Conservation (phyloP, 2,797 vertebrate genomes). For the Cephalopachus bancanus region DNA sequence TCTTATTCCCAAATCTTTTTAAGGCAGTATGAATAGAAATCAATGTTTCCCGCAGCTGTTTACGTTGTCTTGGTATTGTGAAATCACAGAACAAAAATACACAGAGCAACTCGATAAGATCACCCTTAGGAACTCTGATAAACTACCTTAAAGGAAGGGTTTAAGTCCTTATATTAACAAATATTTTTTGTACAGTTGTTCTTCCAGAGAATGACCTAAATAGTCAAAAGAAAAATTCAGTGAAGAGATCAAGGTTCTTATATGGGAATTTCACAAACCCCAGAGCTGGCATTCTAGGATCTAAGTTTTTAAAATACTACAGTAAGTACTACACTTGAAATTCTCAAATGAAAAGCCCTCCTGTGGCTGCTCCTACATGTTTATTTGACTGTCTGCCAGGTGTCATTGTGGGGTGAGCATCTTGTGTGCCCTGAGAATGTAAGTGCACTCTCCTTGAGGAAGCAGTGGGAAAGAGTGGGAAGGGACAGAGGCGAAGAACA, state of each 20-base stretch:
- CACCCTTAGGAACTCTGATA: neutral
- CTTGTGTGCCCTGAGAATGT: neutral
- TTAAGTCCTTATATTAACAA: neutral
- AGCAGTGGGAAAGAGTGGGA: neutral
- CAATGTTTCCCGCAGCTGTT: slow-evolving; percentile 48
- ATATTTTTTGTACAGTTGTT: neutral
- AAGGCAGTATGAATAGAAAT: slow-evolving; percentile 39
- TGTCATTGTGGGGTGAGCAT: neutral
- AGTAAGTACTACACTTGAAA: neutral
- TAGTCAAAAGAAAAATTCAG: slow-evolving; percentile 46
- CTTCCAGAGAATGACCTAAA: slow-evolving; percentile 31
- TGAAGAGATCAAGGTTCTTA: neutral
- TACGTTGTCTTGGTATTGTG: slow-evolving; percentile 20
- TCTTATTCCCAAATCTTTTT: slow-evolving; percentile 39
- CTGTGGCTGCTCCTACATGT: neutral
- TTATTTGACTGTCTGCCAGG: slow-evolving; percentile 45
- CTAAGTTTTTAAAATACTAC: neutral
- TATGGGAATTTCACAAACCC: neutral
- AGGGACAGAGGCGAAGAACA: neutral
- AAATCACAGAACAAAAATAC: slow-evolving; percentile 63
- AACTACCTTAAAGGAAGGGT: slow-evolving; percentile 6
- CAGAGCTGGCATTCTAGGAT: neutral
- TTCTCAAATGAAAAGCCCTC: slow-evolving; percentile 9
- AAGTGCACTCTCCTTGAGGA: neutral
- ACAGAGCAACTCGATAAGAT: slow-evolving; percentile 6